Evolutionary conservation across 2,113 vertebrate genomes (phyloP), one percentile per base, ranked within the genome.

Genomic region (Shinisaurus crocodilurus): DNA sequence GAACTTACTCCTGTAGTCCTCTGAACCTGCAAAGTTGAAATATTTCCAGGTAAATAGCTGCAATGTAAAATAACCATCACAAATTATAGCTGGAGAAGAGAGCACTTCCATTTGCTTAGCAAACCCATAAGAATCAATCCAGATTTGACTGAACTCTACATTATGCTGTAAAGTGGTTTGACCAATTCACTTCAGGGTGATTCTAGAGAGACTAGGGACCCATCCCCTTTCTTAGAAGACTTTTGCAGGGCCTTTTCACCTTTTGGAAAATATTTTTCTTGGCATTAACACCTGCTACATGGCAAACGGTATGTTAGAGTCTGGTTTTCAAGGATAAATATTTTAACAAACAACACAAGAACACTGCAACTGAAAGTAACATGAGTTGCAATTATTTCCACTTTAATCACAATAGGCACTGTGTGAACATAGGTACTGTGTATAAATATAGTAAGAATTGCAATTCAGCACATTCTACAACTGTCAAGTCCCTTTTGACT

Each of bases 1-100:
- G 92, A 99, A 98, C 80, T 98, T 98, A 93, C 97, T 98, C 76
- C 98, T 98, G 92, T 99, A 99, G 92, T 99, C 99, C 92, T 99
- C 99, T 32, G 99, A 98, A 94, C 99, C 99, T 99, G 96, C 40
- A 86, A 91, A 91, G 88, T 45, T 94, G 93, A 94, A 97, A 94
- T 6, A 43, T 0, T 82, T 82, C 93, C 40, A 82, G 89, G 81
- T 89, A 89, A 95, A 89, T n/a, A 50, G 79, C 1, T 91, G 37
- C 32, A 54, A 7, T 80, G 67, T 48, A 92, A 93, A 67, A 43
- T 72, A 92, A 65, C 77, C 16, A 82, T 43, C 91, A 80, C 12
- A 60, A 50, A 88, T 20, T 29, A 37, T 8, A 79, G 67, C 1
- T 75, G 85, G 84, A 67, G 40, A 32, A 88, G 91, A 83, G 72